Evolutionary conservation across 2,888 invertebrate species (phyloP).

Genomic region (Noctua janthina): DNA sequence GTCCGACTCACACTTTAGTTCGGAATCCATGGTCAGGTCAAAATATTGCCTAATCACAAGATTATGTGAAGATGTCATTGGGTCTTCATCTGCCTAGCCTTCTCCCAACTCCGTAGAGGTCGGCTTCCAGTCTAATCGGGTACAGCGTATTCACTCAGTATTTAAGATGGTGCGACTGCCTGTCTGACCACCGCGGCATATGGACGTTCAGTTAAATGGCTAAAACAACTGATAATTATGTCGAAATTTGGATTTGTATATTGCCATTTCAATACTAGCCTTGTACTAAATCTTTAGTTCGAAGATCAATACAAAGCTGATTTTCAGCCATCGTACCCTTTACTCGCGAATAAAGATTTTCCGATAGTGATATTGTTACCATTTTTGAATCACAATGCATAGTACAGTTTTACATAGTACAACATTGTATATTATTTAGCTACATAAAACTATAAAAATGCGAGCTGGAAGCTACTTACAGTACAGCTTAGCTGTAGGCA

Average conservation of each 20-base stretch:
- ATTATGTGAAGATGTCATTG: background rate
- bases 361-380: background rate
- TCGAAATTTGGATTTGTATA: background rate
- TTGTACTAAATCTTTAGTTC: background rate
- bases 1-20: background rate
- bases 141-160: background rate
- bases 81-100: background rate
- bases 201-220: background rate
- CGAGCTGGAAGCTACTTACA: slow-evolving; percentile 39
- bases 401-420: slow-evolving; percentile 23
- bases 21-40: background rate
- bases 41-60: background rate
- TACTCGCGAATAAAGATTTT: background rate
- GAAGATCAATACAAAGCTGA: background rate
- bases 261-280: background rate
- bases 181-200: background rate
- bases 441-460: slow-evolving; percentile 22
- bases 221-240: background rate
- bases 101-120: background rate
- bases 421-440: slow-evolving; percentile 23
- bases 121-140: background rate
- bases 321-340: background rate
- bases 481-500: slow-evolving; percentile 14
- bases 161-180: background rate
- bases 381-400: slow-evolving; percentile 55